Percentiles rank a stretch among this genome's conserved stretches.
Conservation (phyloP, 2,888 invertebrate species). For the Aproaerema taeniolella region DNA sequence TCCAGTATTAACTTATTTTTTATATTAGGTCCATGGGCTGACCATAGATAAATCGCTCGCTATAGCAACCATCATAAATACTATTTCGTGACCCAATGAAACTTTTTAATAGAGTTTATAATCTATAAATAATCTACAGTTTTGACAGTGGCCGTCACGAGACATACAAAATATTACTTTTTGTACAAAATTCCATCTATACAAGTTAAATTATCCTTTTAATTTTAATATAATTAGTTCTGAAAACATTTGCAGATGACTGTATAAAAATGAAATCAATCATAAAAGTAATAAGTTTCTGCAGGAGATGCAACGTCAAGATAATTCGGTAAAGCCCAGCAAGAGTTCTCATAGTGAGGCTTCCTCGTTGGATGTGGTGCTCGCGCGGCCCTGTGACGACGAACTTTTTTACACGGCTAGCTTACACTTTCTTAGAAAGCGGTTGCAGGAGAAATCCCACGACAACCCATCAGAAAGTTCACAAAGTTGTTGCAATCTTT, state of each 20-base stretch:
- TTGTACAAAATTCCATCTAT: background rate
- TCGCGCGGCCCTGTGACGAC: conserved; percentile 39
- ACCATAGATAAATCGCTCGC: no score
- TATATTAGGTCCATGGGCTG: no score
- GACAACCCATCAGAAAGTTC: conserved; percentile 26
- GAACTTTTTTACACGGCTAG: conserved; percentile 58
- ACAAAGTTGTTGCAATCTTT: conserved; percentile 45
- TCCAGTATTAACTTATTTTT: no score
- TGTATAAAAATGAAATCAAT: conserved; percentile 34
- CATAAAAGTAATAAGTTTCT: conserved; percentile 20
- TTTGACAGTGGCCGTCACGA: background rate
- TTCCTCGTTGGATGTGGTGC: conserved; percentile 24
- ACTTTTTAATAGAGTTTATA: no score
- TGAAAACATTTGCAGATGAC: conserved; percentile 5
- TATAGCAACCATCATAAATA: no score
- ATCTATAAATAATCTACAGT: no score
- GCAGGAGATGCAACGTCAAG: conserved; percentile 45
- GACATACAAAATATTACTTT: background rate
- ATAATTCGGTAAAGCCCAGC: conserved; percentile 19
- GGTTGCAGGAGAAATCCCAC: conserved; percentile 46
- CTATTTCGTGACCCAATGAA: no score
- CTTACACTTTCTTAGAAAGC: conserved; percentile 52
- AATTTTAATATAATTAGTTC: conserved; percentile 1
- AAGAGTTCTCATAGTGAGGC: conserved; percentile 21
- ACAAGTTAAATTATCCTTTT: conserved; percentile 10